Percentiles rank a stretch among this genome's conserved stretches.
These are phyloP conservation scores for Setophaga kirtlandii DNA, from an alignment of 2,113 vertebrate species.

Conservation along the genomic window DNA sequence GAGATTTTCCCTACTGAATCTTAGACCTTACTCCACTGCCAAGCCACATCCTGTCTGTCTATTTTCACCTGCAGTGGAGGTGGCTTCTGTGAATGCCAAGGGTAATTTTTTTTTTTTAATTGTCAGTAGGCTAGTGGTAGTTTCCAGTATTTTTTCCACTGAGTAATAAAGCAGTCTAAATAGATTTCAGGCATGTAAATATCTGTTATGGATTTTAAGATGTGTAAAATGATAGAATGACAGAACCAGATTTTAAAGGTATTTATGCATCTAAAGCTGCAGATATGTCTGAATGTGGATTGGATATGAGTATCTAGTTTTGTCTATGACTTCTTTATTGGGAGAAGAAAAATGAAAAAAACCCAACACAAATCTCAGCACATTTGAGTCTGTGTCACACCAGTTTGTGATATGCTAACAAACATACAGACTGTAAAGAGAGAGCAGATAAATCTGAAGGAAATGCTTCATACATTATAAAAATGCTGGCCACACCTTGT, in stretches of 20 bases:
- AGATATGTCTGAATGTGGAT: background rate
- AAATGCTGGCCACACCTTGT: background rate
- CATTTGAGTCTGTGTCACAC: background rate
- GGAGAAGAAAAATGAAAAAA: background rate
- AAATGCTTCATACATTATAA: background rate
- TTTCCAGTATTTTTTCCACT: background rate
- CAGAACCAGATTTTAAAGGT: background rate
- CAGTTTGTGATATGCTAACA: background rate
- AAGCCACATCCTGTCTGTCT: background rate
- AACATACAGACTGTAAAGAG: background rate
- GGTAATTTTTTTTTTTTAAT: background rate
- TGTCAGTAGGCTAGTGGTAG: background rate
- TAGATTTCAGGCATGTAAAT: background rate
- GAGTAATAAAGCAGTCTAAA: background rate
- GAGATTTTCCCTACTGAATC: background rate
- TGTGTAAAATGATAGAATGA: background rate
- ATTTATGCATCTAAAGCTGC: background rate
- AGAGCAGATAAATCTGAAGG: background rate
- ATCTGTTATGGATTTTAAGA: background rate
- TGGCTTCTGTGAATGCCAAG: background rate
- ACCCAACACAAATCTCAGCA: background rate
- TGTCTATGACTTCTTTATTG: background rate
- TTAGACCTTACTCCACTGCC: background rate
- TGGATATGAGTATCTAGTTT: background rate
- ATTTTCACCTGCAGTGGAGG: background rate